phyloP scores from a whole-genome alignment of 2,797 vertebrate species.

The Melanotaenia pygmaea region DNA sequence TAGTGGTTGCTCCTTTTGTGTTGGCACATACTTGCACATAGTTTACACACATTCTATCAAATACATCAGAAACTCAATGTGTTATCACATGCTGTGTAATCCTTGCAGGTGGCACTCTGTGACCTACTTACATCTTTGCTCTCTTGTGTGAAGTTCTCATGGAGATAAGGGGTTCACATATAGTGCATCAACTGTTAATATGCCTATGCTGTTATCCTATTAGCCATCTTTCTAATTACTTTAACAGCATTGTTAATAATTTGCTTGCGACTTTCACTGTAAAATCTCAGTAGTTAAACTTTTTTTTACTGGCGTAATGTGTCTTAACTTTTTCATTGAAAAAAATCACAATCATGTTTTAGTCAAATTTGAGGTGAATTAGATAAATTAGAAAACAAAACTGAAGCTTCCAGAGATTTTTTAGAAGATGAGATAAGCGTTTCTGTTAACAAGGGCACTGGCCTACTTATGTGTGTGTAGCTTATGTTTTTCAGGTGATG shows the following conservation, averaged over 20 bases:
- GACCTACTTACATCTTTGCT: conserved; percentile 51
- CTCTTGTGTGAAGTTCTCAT: background rate
- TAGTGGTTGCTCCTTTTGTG: background rate
- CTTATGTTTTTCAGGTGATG: conserved; percentile 29
- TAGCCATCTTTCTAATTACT: background rate
- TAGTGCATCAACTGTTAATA: background rate
- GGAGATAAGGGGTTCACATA: background rate
- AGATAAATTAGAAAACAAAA: conserved; percentile 3
- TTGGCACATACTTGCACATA: background rate
- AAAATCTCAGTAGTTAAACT: background rate
- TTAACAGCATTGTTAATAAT: background rate
- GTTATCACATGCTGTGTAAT: conserved; percentile 38
- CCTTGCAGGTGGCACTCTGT: conserved; percentile 49
- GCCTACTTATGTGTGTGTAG: conserved; percentile 43
- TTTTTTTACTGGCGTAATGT: background rate
- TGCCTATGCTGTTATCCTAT: background rate
- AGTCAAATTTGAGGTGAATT: conserved; percentile 2
- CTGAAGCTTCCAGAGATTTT: conserved; percentile 15
- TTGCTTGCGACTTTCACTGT: background rate
- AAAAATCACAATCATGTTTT: background rate
- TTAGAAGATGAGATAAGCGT: conserved; percentile 19
- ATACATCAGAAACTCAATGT: conserved; percentile 14
- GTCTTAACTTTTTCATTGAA: background rate
- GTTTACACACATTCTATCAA: conserved; percentile 12
- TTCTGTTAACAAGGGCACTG: conserved; percentile 13